phyloP scores from a whole-genome alignment of 2,888 invertebrate genomes.

The Rutpela maculata region DNA sequence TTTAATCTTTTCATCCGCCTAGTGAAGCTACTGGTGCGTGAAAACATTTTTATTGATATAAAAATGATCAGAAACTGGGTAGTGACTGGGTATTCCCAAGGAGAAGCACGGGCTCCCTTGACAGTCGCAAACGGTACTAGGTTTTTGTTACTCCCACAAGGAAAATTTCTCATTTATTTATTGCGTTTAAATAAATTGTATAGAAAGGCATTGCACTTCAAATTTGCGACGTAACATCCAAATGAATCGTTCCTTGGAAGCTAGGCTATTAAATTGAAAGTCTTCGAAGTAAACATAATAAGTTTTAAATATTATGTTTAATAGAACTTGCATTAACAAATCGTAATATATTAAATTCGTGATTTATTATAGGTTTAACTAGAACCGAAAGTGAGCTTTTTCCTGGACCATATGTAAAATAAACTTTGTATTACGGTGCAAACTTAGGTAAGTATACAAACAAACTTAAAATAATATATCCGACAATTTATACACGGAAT shows the following conservation, averaged over 20 bases:
- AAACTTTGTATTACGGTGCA: background rate
- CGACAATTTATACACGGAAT: background rate
- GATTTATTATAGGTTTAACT: conserved; percentile 6
- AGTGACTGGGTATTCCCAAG: background rate
- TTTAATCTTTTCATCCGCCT: too few species aligned
- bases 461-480: background rate
- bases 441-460: conserved; percentile 5
- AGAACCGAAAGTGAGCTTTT: background rate
- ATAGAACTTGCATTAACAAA: conserved; percentile 8
- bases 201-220: background rate
- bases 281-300: background rate
- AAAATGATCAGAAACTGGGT: too few species aligned
- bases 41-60: too few species aligned
- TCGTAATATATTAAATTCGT: background rate
- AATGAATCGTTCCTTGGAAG: conserved; percentile 4
- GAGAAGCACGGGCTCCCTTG: background rate
- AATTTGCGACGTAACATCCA: background rate
- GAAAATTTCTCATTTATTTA: too few species aligned
- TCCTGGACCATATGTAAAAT: background rate
- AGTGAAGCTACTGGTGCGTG: too few species aligned
- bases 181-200: too few species aligned
- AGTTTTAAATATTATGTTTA: conserved; percentile 8
- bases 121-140: too few species aligned
- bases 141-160: too few species aligned
- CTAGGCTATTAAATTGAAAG: background rate